Conservation (phyloP, 2,888 invertebrate species). For the Orthosia gracilis region DNA sequence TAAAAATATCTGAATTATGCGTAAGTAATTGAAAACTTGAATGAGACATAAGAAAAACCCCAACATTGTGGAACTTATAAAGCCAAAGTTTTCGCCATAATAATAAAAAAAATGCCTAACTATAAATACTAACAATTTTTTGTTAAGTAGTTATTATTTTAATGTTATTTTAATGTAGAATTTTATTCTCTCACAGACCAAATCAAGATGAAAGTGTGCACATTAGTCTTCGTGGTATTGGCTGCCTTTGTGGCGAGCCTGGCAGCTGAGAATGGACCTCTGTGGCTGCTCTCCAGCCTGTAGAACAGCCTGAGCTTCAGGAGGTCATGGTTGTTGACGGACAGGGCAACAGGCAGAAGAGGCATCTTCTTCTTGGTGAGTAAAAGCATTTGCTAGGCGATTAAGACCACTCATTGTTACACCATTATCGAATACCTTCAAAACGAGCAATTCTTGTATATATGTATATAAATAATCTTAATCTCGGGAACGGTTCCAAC, state of each 20-base stretch:
- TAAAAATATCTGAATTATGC: too few species aligned
- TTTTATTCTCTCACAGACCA: constrained; percentile 30
- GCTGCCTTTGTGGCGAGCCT: constrained; percentile 78
- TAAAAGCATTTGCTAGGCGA: neutral
- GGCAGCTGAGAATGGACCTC: constrained; percentile 75
- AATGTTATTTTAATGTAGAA: neutral
- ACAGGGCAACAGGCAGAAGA: constrained; percentile 77
- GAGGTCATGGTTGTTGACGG: constrained; percentile 64
- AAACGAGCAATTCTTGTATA: too few species aligned
- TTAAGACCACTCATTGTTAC: too few species aligned
- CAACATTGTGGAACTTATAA: neutral
- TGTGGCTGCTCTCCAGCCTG: constrained; percentile 74
- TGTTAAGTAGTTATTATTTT: too few species aligned
- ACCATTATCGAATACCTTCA: too few species aligned
- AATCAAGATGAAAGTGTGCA: constrained; percentile 68
- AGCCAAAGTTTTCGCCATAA: neutral
- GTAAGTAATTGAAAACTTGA: neutral
- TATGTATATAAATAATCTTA: too few species aligned
- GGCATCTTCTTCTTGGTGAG: constrained; percentile 81
- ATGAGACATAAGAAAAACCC: neutral
- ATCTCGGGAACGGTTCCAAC: too few species aligned
- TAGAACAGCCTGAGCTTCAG: constrained; percentile 39
- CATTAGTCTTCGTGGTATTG: constrained; percentile 76
- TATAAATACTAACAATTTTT: too few species aligned
- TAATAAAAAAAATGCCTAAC: neutral